These are phyloP conservation scores for Mamestra configurata DNA, from an alignment of 1,140 invertebrate genomes.

Conservation along the genomic window DNA sequence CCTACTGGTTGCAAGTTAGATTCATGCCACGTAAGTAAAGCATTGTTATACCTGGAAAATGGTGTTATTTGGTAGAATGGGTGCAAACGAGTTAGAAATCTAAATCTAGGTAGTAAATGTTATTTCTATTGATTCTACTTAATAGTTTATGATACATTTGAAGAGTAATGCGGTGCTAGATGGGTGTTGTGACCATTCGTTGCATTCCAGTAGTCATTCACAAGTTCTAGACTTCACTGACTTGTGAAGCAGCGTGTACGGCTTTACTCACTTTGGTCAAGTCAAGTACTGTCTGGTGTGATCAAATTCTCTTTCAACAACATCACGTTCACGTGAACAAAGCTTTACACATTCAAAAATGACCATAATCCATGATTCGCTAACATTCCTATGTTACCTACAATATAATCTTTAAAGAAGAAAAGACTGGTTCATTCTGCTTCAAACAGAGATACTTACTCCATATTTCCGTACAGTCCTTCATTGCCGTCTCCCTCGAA, in stretches of 20 bases:
- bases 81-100: not conserved
- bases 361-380: not conserved
- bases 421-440: not conserved
- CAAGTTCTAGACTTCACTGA: not conserved
- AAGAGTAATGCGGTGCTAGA: not conserved
- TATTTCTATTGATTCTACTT: not conserved
- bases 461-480: slow-evolving; percentile 66
- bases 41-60: slow-evolving; percentile 69
- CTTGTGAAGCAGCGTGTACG: not conserved
- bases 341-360: not conserved
- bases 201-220: slow-evolving; percentile 8
- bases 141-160: not conserved
- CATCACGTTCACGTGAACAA: not conserved
- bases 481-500: slow-evolving; percentile 82
- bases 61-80: slow-evolving; percentile 24
- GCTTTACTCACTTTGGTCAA: not conserved
- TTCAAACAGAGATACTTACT: slow-evolving; percentile 54
- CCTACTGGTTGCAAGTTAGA: slow-evolving; percentile 67
- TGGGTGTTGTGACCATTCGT: not conserved
- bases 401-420: not conserved
- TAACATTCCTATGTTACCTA: not conserved
- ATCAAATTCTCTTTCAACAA: not conserved
- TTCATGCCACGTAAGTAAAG: slow-evolving; percentile 75
- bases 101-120: not conserved
- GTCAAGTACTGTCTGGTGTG: not conserved